Base-by-base conservation (phyloP, 1,140 invertebrate species). In the Philotrypesis tridentata region DNA sequence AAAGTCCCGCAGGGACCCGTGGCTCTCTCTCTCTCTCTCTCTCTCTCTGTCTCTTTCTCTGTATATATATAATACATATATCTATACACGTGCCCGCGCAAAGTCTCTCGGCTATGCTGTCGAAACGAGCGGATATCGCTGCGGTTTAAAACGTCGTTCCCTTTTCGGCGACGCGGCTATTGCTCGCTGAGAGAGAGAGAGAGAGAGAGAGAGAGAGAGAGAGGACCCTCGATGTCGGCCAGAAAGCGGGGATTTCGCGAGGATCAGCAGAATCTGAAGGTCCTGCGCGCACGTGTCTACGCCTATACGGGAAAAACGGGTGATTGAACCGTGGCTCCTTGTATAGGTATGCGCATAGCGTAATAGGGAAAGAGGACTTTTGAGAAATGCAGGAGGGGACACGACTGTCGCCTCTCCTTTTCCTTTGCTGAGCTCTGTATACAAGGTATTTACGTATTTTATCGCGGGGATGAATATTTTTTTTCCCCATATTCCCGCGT, bases 131-230 rank as follows among this genome's bases (percentile, higher is more conserved):
- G 86, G 88, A 91, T 90, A 91, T 90, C 87, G 89, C 87, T 91
- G 90, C 88, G 90, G 88, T 91, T 91, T 91, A 91, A 91, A 91
- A 88, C 89, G 86, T 88, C 86, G 87, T 88, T 87, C 84, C 81
- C 86, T 86, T 86, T 86, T 65, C 83, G 85, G 21, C 29, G 60
- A 37, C 67, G 84, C 85, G 84, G 86, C 84, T 84, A 87, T 85
- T 85, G 87, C 84, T 80, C 82, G 83, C n/a, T n/a, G n/a, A n/a
- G n/a, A n/a, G n/a, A n/a, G n/a, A n/a, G n/a, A n/a, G n/a, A n/a
- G n/a, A n/a, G n/a, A n/a, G n/a, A n/a, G n/a, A n/a, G n/a, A n/a
- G n/a, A n/a, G n/a, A n/a, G n/a, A n/a, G n/a, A 85, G 33, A 83
- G 85, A 85, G 82, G 84, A 86, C 85, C 86, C 86, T 86, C 84